Conservation (phyloP, 2,888 invertebrate genomes). For the Pammene fasciana region DNA sequence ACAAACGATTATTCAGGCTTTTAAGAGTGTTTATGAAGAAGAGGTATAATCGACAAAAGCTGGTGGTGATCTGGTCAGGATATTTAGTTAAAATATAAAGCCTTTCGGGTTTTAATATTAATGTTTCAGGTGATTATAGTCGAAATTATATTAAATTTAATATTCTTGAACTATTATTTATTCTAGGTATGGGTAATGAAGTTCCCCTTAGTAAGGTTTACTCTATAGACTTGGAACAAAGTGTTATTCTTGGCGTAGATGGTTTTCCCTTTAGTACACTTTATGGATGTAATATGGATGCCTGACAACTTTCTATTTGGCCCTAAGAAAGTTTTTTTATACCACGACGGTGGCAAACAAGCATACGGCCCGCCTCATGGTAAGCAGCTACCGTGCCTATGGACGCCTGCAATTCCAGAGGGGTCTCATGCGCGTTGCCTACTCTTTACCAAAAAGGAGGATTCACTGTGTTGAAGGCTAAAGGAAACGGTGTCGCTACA, state of each 20-base stretch:
- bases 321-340: too few relatives aligned
- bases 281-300: not conserved
- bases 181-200: constrained; percentile 7
- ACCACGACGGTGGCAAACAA: too few relatives aligned
- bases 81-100: constrained; percentile 7
- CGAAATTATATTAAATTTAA: constrained; percentile 30
- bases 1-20: too few relatives aligned
- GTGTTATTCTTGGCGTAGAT: constrained; percentile 6
- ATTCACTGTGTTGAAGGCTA: too few relatives aligned
- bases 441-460: too few relatives aligned
- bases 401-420: too few relatives aligned
- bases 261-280: not conserved
- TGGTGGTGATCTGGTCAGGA: constrained; percentile 18
- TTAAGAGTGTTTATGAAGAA: too few relatives aligned
- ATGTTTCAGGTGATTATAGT: constrained; percentile 25
- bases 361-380: too few relatives aligned
- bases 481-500: too few relatives aligned
- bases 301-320: too few relatives aligned
- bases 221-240: constrained; percentile 19
- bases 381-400: too few relatives aligned
- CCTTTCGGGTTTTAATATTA: constrained; percentile 15
- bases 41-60: not conserved
- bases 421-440: too few relatives aligned
- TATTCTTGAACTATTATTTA: constrained; percentile 33
- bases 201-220: constrained; percentile 3